These are phyloP conservation scores for Oikopleura dioica DNA, from an alignment of 23 tunicate genomes.

Conservation along the genomic window DNA sequence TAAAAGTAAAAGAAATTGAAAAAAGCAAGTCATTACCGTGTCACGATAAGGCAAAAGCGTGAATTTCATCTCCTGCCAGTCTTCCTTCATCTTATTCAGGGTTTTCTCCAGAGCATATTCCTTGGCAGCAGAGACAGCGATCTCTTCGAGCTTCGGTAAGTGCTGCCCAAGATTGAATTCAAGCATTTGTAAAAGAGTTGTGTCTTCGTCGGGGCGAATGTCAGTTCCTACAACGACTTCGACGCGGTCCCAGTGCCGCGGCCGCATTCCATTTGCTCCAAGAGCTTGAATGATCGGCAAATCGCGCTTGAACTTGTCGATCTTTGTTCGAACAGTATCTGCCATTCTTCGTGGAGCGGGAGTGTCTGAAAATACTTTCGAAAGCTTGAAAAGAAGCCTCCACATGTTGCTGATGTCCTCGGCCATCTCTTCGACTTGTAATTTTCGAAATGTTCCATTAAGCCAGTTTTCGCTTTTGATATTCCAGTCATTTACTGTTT, in stretches of 20 bases:
- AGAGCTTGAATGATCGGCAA: slow-evolving; percentile 58
- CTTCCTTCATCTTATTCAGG: slow-evolving; percentile 51
- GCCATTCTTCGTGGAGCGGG: slow-evolving; percentile 78
- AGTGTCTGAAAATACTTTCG: slow-evolving; percentile 59
- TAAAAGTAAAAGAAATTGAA: not conserved
- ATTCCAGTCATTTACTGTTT: not conserved
- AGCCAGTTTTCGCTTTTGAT: not conserved
- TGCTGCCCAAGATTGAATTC: slow-evolving; percentile 56
- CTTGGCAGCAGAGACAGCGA: slow-evolving; percentile 60
- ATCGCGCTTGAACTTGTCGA: slow-evolving; percentile 62
- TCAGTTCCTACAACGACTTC: slow-evolving; percentile 66
- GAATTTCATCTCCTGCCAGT: slow-evolving; percentile 62
- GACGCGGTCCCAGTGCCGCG: slow-evolving; percentile 56
- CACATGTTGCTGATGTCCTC: slow-evolving; percentile 72
- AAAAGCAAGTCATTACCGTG: slow-evolving; percentile 28
- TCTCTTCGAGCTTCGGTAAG: slow-evolving; percentile 35
- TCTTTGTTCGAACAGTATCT: slow-evolving; percentile 43
- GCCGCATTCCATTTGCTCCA: slow-evolving; percentile 83
- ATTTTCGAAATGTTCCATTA: slow-evolving; percentile 38
- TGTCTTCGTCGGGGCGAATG: slow-evolving; percentile 70
- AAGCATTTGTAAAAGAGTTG: slow-evolving; percentile 60
- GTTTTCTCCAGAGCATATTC: slow-evolving; percentile 69
- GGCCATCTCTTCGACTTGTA: slow-evolving; percentile 45
- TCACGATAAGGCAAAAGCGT: slow-evolving; percentile 54
- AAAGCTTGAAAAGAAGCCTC: slow-evolving; percentile 62